Conservation (phyloP, 2,113 vertebrate species). For the Ursus arctos region DNA sequence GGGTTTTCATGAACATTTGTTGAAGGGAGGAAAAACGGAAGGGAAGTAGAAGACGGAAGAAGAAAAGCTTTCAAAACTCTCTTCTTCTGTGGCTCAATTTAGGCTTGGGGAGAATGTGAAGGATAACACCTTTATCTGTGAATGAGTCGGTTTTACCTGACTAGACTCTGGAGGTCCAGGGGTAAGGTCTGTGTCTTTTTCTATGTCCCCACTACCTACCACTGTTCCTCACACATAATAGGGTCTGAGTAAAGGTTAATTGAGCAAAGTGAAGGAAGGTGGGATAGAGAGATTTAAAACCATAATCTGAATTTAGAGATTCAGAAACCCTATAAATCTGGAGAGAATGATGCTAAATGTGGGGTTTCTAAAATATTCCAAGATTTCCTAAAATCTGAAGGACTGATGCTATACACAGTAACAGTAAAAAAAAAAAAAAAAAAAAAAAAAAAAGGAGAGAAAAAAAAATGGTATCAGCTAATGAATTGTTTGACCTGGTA, state of each 20-base stretch:
- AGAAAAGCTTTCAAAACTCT: background rate
- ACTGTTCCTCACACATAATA: background rate
- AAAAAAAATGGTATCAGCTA: background rate
- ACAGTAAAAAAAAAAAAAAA: background rate
- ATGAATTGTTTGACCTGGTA: background rate
- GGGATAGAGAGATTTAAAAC: background rate
- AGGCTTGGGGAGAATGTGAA: background rate
- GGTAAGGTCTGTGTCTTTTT: background rate
- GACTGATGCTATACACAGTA: background rate
- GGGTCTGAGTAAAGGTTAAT: background rate
- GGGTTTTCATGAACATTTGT: slow-evolving; percentile 36
- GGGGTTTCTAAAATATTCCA: background rate
- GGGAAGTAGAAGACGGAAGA: background rate
- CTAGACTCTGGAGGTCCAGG: background rate
- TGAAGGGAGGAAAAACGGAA: background rate
- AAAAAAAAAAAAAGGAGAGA: background rate
- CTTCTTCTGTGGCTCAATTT: background rate
- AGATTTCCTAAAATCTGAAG: background rate
- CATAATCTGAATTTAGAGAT: background rate
- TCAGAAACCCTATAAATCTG: background rate
- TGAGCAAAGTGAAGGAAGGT: background rate
- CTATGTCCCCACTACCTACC: background rate
- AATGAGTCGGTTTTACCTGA: background rate
- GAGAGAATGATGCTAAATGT: background rate
- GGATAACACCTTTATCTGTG: background rate